Evolutionary conservation across 2,797 vertebrate species (phyloP).

Genomic region (Acridotheres tristis): DNA sequence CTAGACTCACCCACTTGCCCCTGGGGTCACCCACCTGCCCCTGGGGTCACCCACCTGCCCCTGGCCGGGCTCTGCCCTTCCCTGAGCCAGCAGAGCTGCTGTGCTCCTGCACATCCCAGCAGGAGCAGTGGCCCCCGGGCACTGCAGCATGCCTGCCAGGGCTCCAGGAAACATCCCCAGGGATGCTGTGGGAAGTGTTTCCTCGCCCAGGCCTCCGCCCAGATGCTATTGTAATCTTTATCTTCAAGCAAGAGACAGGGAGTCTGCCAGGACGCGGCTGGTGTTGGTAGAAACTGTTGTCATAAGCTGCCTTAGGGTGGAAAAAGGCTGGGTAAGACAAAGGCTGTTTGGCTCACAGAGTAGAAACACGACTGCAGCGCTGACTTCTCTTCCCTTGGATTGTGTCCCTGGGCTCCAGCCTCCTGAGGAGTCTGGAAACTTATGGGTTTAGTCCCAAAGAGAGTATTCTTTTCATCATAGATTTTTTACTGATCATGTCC

Average conservation of each 20-base stretch:
- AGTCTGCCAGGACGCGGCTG: constrained; percentile 6
- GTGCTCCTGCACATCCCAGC: not conserved
- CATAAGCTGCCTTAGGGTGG: constrained; percentile 14
- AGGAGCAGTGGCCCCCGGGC: accelerated
- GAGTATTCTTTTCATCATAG: not conserved
- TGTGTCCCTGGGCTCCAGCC: not conserved
- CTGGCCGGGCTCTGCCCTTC: not conserved
- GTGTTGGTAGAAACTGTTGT: constrained; percentile 41
- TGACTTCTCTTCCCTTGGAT: not conserved
- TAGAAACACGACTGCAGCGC: not conserved
- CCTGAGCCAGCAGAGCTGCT: not conserved
- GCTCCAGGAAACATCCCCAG: not conserved
- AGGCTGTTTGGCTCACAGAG: not conserved
- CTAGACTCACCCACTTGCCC: not conserved
- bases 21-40: accelerated
- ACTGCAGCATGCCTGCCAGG: not conserved
- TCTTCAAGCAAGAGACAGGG: constrained; percentile 40
- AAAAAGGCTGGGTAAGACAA: not conserved
- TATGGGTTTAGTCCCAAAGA: not conserved
- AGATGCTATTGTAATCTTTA: constrained; percentile 49
- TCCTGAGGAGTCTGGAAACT: not conserved
- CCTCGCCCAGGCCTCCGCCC: constrained; percentile 8
- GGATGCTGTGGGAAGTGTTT: not conserved
- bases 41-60: accelerated
- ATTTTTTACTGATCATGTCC: not conserved